phyloP scores from a whole-genome alignment of 2,113 vertebrate species.

The Sciurus niger region DNA sequence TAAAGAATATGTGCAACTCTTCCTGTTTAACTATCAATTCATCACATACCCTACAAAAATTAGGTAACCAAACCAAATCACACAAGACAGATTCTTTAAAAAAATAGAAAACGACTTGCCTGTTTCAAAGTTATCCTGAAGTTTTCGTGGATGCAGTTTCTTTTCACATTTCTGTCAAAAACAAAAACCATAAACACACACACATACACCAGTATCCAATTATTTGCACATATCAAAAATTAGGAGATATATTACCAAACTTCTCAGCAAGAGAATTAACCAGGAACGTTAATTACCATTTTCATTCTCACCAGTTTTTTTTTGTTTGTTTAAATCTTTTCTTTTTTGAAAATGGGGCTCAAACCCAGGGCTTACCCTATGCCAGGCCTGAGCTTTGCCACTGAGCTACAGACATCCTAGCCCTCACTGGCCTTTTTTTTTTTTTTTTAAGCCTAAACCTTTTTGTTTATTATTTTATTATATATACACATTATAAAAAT shows the following conservation, averaged over 20 bases:
- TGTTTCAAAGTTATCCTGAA: slow-evolving; percentile 95
- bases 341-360: too few species aligned
- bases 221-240: slow-evolving; percentile 71
- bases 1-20: not conserved
- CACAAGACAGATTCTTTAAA: not conserved
- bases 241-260: not conserved
- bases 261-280: slow-evolving; percentile 55
- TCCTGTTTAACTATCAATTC: not conserved
- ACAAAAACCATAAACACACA: not conserved
- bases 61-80: not conserved
- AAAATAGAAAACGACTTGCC: slow-evolving; percentile 87
- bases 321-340: too few species aligned
- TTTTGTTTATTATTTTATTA: not conserved
- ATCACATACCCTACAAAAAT: not conserved
- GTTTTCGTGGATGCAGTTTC: slow-evolving; percentile 93
- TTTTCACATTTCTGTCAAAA: slow-evolving; percentile 94
- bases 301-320: not conserved
- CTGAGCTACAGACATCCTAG: too few species aligned
- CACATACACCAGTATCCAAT: slow-evolving; percentile 34
- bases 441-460: not conserved
- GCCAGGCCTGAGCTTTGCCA: too few species aligned
- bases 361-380: too few species aligned
- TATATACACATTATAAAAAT: not conserved
- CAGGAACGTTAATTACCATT: not conserved
- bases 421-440: too few species aligned